These are phyloP conservation scores for Danio tinwini DNA, from an alignment of 2,797 vertebrate genomes.

Conservation along the genomic window DNA sequence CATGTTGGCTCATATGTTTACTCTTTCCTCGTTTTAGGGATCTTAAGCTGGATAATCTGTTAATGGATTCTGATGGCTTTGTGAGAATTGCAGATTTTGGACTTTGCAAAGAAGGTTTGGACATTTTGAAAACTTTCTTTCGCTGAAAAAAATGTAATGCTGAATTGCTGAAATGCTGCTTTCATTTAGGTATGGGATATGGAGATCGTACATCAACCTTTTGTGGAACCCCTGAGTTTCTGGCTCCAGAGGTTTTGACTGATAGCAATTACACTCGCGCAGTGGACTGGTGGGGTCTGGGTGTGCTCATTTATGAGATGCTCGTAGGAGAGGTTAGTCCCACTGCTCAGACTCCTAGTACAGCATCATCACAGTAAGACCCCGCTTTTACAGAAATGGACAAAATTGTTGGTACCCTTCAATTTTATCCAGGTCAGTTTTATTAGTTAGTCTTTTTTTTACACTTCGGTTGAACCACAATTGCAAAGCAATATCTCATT, in stretches of 20 bases:
- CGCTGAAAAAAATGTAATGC: neutral
- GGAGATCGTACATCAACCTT: slow-evolving; percentile 93
- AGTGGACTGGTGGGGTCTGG: slow-evolving; percentile 98
- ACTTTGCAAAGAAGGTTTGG: slow-evolving; percentile 87
- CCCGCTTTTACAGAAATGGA: too few relatives aligned
- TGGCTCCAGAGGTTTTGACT: slow-evolving; percentile 93
- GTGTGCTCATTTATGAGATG: slow-evolving; percentile 96
- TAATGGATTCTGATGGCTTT: slow-evolving; percentile 91
- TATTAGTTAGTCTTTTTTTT: too few relatives aligned
- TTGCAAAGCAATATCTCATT: too few relatives aligned
- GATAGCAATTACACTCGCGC: slow-evolving; percentile 91
- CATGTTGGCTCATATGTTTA: neutral
- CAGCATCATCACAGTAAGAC: too few relatives aligned
- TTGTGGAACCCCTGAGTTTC: slow-evolving; percentile 95
- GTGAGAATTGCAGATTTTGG: slow-evolving; percentile 94
- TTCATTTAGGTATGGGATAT: slow-evolving; percentile 85
- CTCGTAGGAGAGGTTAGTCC: slow-evolving; percentile 85
- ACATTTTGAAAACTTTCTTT: slow-evolving; percentile 5
- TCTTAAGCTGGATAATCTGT: slow-evolving; percentile 92
- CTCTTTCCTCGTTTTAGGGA: slow-evolving; percentile 75
- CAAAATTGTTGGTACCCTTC: too few relatives aligned
- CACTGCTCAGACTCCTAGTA: neutral
- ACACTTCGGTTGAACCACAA: too few relatives aligned
- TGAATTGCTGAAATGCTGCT: too few relatives aligned
- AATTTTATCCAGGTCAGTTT: too few relatives aligned